phyloP scores from a whole-genome alignment of 2,888 invertebrate species.

The Choreutis nemorana region DNA sequence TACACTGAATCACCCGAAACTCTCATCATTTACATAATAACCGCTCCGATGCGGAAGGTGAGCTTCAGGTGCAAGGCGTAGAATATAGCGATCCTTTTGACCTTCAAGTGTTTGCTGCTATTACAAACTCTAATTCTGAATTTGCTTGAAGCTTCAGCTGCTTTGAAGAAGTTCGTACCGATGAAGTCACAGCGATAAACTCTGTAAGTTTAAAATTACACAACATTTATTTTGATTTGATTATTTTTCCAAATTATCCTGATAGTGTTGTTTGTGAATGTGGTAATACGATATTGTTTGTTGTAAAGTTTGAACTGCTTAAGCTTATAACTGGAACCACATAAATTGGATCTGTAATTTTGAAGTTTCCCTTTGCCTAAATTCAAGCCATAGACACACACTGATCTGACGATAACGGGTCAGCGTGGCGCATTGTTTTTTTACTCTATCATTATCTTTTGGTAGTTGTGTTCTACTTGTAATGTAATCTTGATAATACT shows the following conservation, averaged over 20 bases:
- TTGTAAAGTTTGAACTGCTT: slow-evolving; percentile 14
- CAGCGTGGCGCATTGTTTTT: slow-evolving; percentile 38
- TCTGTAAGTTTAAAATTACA: too few species aligned
- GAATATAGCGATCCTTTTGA: slow-evolving; percentile 9
- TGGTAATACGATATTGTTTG: slow-evolving; percentile 7
- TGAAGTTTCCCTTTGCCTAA: slow-evolving; percentile 48
- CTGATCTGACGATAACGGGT: slow-evolving; percentile 48
- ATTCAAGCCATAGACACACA: slow-evolving; percentile 45
- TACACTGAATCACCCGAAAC: slow-evolving; percentile 62
- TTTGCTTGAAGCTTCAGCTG: too few species aligned
- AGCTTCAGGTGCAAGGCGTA: slow-evolving; percentile 16
- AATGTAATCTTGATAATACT: too few species aligned
- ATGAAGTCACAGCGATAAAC: too few species aligned
- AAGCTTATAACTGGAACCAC: slow-evolving; percentile 15
- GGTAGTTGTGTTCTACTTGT: background rate
- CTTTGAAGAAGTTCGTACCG: too few species aligned
- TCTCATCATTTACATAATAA: slow-evolving; percentile 66
- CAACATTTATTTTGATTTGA: too few species aligned
- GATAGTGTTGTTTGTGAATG: slow-evolving; percentile 10
- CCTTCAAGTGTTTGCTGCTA: background rate
- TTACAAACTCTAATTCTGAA: too few species aligned
- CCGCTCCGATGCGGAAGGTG: slow-evolving; percentile 14
- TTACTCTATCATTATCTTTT: slow-evolving; percentile 29
- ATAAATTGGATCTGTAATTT: slow-evolving; percentile 44
- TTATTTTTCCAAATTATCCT: slow-evolving; percentile 11